phyloP scores from a whole-genome alignment of 2,113 vertebrate genomes.

The Dolichallabes microphthalmus region DNA sequence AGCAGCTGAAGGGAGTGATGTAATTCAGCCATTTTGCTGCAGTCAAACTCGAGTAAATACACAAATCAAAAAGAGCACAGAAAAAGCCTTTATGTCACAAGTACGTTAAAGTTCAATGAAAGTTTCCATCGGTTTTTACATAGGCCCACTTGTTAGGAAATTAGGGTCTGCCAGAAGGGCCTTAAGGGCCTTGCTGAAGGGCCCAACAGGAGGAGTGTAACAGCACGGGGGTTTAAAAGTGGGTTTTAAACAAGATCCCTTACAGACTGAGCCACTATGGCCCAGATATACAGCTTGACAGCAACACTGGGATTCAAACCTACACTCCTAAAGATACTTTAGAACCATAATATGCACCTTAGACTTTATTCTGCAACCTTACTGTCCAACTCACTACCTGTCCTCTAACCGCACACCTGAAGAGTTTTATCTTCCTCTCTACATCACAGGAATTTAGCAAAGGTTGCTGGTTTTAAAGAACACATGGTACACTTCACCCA shows the following conservation, averaged over 20 bases:
- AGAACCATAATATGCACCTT: no score
- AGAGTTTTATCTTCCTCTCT: background rate
- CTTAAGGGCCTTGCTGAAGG: background rate
- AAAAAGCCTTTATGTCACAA: background rate
- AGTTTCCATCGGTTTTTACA: background rate
- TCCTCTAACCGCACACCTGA: background rate
- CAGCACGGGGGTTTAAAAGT: background rate
- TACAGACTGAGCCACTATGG: background rate
- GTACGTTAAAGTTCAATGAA: background rate
- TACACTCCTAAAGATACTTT: background rate
- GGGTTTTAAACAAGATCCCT: no score
- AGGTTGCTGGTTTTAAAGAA: background rate
- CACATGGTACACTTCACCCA: no score
- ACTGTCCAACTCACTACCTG: no score
- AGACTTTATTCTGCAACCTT: no score
- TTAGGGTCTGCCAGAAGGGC: background rate
- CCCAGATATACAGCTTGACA: background rate
- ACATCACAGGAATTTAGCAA: background rate
- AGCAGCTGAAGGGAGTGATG: constrained; percentile 28
- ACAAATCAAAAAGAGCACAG: background rate
- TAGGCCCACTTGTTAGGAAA: background rate
- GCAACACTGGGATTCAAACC: background rate
- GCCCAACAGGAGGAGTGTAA: background rate
- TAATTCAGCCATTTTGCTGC: constrained; percentile 36
- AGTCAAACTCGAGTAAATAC: constrained; percentile 21